Evolutionary conservation across 2,113 vertebrate genomes (phyloP).

Genomic region (Pungitius pungitius): DNA sequence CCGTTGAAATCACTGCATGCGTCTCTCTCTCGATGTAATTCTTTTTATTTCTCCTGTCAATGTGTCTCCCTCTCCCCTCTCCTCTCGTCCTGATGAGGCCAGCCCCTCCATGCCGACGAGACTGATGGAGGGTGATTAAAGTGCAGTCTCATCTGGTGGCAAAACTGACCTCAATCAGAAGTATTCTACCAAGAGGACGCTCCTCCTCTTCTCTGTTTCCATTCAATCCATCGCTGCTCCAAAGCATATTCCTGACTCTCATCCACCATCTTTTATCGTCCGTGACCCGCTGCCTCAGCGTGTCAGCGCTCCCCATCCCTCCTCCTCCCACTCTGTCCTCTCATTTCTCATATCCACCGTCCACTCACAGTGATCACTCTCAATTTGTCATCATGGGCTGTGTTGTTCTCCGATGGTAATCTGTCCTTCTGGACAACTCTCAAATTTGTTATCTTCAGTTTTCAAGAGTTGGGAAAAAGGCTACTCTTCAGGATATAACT

Average conservation of each 20-base stretch:
- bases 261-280: constrained; percentile 63
- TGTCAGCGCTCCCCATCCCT: constrained; percentile 66
- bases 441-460: constrained; percentile 30
- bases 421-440: constrained; percentile 39
- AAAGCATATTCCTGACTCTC: constrained; percentile 61
- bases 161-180: constrained; percentile 80
- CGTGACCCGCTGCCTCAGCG: constrained; percentile 61
- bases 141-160: constrained; percentile 73
- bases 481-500: background rate
- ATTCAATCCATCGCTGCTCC: constrained; percentile 53
- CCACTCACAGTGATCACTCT: constrained; percentile 60
- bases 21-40: constrained; percentile 17
- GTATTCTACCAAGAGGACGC: constrained; percentile 62
- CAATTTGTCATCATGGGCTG: constrained; percentile 58
- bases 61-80: constrained; percentile 32
- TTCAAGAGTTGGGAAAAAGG: constrained; percentile 22
- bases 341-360: constrained; percentile 56
- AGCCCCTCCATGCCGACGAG: constrained; percentile 73
- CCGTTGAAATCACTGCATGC: constrained; percentile 32
- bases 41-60: constrained; percentile 19
- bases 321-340: constrained; percentile 42
- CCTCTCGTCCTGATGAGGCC: constrained; percentile 68
- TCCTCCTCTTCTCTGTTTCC: constrained; percentile 40
- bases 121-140: constrained; percentile 73
- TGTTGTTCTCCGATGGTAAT: constrained; percentile 69